Evolutionary conservation across 2,113 vertebrate genomes (phyloP), one percentile per base, ranked within the genome.

Genomic region (Greenwoodochromis staneri): DNA sequence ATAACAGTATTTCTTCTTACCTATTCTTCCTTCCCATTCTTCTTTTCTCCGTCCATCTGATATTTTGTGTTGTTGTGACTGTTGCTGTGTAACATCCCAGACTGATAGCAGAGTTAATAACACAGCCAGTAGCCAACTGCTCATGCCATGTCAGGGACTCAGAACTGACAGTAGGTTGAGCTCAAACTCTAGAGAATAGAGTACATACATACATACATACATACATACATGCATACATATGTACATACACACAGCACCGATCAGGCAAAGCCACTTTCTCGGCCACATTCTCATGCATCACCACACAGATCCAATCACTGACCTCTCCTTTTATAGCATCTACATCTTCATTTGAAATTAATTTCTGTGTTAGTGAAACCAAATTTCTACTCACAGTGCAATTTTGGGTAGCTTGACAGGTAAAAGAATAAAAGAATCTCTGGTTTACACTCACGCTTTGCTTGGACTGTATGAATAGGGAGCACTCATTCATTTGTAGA

Each of bases 121-220:
- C 38, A 19, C 38, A 87, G 80, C 61, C 85, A 82, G 78, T 2
- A 55, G 51, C 80, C 80, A 87, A 83, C 47, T 81, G 31, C 14
- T 42, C 14, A 36, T 21, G 36, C 57, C 47, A 53, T 14, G n/a
- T 42, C 1, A 76, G 42, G 71, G 1, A 76, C 71, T 47, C 42
- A 47, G 66, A 42, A 14, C 40, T 47, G 42, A 47, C 40, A 76
- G 36, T 1, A 71, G 66, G n/a, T 36, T 55, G 63, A 47, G 38
- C 29, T 49, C 27, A 27, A 8, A 14, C 5, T 10, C 61, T 66
- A 2, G 31, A 66, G 17, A 1, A 66, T 36, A 66, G 59, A 6
- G 38, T 11, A 47, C 31, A 53, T 40, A 3, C 14, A 12, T 24
- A 4, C 6, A n/a, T 4, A 7, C 45, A 21, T n/a, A 16, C 31